phyloP scores from a whole-genome alignment of 2,113 vertebrate genomes.

The Corydoras sp. region DNA sequence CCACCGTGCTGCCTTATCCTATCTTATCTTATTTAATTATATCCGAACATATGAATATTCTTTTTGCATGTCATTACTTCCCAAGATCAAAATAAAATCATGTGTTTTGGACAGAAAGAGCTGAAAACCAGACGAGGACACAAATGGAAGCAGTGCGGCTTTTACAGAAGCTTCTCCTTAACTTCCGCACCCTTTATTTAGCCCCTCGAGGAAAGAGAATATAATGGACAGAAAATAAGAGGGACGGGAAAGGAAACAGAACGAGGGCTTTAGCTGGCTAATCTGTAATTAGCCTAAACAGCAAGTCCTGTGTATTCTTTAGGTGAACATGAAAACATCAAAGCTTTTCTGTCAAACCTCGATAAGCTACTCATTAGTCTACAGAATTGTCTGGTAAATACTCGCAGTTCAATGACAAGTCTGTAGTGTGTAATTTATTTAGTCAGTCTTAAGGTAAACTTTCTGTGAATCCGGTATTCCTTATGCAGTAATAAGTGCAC shows the following conservation, averaged over 20 bases:
- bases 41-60: no score
- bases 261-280: not conserved
- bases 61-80: no score
- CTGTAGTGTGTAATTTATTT: no score
- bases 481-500: no score
- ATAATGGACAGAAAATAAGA: constrained; percentile 2
- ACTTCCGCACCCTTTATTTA: constrained; percentile 1
- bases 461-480: no score
- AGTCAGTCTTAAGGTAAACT: no score
- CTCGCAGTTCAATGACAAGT: no score
- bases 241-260: not conserved
- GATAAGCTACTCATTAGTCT: constrained; percentile 39
- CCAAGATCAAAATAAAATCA: no score
- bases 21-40: no score
- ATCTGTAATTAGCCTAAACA: constrained; percentile 37
- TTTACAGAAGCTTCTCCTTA: constrained; percentile 4
- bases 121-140: not conserved
- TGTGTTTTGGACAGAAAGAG: no score
- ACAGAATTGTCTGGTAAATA: constrained; percentile 2
- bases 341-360: constrained; percentile 8
- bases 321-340: constrained; percentile 18
- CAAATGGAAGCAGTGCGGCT: constrained; percentile 6
- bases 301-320: constrained; percentile 20
- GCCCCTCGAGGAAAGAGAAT: constrained; percentile 15
- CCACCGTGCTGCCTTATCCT: no score